Conservation (phyloP, 2,888 invertebrate species). For the Cosmia pyralina region DNA sequence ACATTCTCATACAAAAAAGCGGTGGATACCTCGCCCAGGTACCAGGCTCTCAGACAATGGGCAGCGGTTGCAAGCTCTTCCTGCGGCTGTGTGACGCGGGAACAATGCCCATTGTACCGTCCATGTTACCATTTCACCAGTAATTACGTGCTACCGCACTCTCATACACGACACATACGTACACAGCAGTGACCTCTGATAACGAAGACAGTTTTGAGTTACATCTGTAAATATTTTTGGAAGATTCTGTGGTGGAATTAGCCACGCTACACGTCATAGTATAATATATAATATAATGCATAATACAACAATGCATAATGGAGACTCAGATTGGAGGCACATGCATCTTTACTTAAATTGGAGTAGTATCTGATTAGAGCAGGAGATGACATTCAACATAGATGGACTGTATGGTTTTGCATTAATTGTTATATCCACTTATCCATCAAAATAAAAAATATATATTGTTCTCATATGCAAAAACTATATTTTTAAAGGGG, state of each 20-base stretch:
- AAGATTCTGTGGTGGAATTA: not conserved
- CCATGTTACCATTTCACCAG: constrained; percentile 83
- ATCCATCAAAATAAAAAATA: not conserved
- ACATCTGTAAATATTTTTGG: constrained; percentile 30
- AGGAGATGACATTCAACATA: not conserved
- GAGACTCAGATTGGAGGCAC: not conserved
- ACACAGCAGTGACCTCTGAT: constrained; percentile 48
- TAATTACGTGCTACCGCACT: constrained; percentile 73
- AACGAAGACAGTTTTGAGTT: constrained; percentile 28
- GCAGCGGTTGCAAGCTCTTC: constrained; percentile 71
- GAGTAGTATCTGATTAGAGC: not conserved
- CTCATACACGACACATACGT: constrained; percentile 51
- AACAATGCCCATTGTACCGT: constrained; percentile 84
- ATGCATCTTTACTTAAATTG: not conserved
- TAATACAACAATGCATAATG: not conserved
- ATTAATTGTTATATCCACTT: too few species aligned
- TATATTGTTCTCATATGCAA: not conserved
- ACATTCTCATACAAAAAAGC: constrained; percentile 52
- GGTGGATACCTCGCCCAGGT: constrained; percentile 55
- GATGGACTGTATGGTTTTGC: too few species aligned
- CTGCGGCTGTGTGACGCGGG: constrained; percentile 69
- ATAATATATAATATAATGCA: not conserved
- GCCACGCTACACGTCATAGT: not conserved
- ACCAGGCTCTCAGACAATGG: constrained; percentile 79
- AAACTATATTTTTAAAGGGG: not conserved